These are phyloP conservation scores for Drosophila setosimentum DNA, from an alignment of 2,888 invertebrate genomes.

Conservation along the genomic window DNA sequence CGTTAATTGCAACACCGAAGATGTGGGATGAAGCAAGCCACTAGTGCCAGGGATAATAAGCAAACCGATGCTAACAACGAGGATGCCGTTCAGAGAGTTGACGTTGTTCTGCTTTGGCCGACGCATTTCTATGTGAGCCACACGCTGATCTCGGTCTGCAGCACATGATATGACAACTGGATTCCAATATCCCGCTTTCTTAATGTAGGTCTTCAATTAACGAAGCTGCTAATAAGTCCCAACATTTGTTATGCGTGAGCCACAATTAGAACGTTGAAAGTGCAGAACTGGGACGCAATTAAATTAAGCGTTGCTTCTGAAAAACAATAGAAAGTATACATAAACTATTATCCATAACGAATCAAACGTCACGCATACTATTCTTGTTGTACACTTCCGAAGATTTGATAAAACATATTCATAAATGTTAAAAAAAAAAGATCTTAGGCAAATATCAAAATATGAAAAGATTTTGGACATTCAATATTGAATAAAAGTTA, in stretches of 20 bases:
- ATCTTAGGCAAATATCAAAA: background rate
- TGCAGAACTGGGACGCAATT: conserved; percentile 32
- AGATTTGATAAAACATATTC: background rate
- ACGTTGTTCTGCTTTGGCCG: conserved; percentile 44
- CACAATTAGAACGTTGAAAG: conserved; percentile 59
- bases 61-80: conserved; percentile 12
- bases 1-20: conserved; percentile 65
- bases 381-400: conserved; percentile 17
- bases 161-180: conserved; percentile 19
- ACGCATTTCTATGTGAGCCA: conserved; percentile 59
- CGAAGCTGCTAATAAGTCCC: conserved; percentile 62
- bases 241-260: conserved; percentile 58
- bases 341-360: background rate
- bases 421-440: background rate
- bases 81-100: conserved; percentile 19
- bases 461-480: background rate
- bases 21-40: conserved; percentile 52
- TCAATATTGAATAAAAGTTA: background rate
- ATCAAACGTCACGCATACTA: background rate
- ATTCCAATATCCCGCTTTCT: conserved; percentile 32
- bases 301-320: background rate
- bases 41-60: conserved; percentile 3
- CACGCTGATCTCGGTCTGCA: background rate
- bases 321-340: conserved; percentile 22
- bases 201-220: conserved; percentile 65